phyloP scores from a whole-genome alignment of 1,140 invertebrate species.

The Cydia pomonella region DNA sequence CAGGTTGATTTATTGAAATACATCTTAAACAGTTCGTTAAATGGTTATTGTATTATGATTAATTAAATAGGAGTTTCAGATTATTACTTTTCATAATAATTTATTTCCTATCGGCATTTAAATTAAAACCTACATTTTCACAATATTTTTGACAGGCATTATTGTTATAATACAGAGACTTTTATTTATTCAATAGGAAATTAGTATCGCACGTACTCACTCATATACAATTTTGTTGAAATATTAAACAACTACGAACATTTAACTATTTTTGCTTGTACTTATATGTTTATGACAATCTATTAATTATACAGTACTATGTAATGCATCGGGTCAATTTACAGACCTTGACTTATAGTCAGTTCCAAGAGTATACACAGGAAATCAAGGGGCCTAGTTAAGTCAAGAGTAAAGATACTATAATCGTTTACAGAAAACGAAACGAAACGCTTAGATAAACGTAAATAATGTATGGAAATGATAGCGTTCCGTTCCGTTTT shows the following conservation, averaged over 20 bases:
- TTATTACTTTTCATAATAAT: not conserved
- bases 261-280: not conserved
- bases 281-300: not conserved
- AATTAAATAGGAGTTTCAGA: not conserved
- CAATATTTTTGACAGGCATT: not conserved
- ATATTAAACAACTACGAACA: not conserved
- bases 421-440: too few species aligned
- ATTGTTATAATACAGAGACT: not conserved
- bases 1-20: not conserved
- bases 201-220: not conserved
- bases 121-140: constrained; percentile 6
- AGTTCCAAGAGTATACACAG: too few species aligned
- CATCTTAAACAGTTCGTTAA: too few species aligned
- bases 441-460: too few species aligned
- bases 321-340: constrained; percentile 20
- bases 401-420: too few species aligned
- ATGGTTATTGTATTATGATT: too few species aligned
- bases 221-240: not conserved
- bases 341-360: not conserved
- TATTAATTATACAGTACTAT: constrained; percentile 20
- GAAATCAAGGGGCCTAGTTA: too few species aligned
- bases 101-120: not conserved
- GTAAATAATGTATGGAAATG: too few species aligned
- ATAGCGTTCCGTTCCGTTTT: too few species aligned
- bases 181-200: not conserved